Conservation (phyloP, 1,140 invertebrate genomes). For the Bicyclus anynana region DNA sequence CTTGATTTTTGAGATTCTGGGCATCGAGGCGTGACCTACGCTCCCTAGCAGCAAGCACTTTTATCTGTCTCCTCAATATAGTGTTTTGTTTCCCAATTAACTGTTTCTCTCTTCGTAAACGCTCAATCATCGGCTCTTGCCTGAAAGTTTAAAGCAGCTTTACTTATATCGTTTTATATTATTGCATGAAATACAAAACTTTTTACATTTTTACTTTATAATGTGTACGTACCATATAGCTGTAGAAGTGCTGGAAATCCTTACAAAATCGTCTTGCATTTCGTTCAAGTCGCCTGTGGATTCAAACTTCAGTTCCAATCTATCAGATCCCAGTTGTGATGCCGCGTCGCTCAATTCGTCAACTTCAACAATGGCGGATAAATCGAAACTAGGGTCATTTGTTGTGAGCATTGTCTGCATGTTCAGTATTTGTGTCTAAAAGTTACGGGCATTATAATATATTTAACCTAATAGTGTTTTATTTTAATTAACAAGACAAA, state of each 20-base stretch:
- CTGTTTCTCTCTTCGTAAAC: slow-evolving; percentile 68
- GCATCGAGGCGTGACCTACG: slow-evolving; percentile 60
- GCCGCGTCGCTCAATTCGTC: slow-evolving; percentile 59
- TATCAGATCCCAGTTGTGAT: slow-evolving; percentile 54
- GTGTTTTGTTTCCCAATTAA: slow-evolving; percentile 66
- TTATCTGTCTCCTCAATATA: slow-evolving; percentile 68
- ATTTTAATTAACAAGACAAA: too few species aligned
- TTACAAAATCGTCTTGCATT: slow-evolving; percentile 43
- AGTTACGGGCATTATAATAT: slow-evolving; percentile 12
- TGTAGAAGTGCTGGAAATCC: slow-evolving; percentile 47
- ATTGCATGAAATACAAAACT: too few species aligned
- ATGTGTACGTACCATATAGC: slow-evolving; percentile 48
- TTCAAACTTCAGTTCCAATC: slow-evolving; percentile 61
- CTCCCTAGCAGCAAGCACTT: slow-evolving; percentile 61
- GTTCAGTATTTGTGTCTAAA: slow-evolving; percentile 68
- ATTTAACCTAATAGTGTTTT: too few species aligned
- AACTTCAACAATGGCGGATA: slow-evolving; percentile 67
- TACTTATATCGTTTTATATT: too few species aligned
- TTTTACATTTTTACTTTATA: background rate
- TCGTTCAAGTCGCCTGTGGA: slow-evolving; percentile 51
- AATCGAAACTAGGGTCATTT: slow-evolving; percentile 68
- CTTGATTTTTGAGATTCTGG: slow-evolving; percentile 69
- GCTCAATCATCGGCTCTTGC: slow-evolving; percentile 68
- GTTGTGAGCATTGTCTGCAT: slow-evolving; percentile 67
- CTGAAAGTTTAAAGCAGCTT: too few species aligned